Conservation (phyloP, 2,888 invertebrate genomes). For the Lasius fuliginosus region DNA sequence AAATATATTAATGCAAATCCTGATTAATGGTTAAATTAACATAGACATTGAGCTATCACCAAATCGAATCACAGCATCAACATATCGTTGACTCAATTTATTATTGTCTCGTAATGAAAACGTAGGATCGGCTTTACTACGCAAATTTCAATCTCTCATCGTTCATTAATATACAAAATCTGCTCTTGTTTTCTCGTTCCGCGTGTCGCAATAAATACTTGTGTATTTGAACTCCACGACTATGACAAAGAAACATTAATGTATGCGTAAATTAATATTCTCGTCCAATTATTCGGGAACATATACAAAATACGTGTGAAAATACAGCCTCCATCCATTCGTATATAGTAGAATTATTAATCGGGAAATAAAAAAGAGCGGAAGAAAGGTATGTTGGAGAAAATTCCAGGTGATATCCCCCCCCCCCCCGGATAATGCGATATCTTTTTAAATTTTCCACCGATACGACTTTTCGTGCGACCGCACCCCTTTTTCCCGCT, state of each 20-base stretch:
- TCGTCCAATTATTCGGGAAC: neutral
- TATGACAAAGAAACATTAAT: neutral
- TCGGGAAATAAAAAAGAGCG: neutral
- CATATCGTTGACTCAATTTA: constrained; percentile 50
- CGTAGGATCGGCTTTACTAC: constrained; percentile 26
- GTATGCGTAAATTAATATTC: constrained; percentile 29
- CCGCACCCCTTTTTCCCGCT: constrained; percentile 46
- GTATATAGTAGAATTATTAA: neutral
- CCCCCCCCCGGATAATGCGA: constrained; percentile 38
- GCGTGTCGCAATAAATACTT: neutral
- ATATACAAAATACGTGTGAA: neutral
- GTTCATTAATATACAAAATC: constrained; percentile 51
- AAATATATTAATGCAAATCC: constrained; percentile 45
- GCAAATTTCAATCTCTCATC: constrained; percentile 36
- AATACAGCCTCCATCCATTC: neutral
- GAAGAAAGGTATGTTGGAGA: neutral
- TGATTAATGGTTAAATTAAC: constrained; percentile 53
- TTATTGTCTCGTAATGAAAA: constrained; percentile 47
- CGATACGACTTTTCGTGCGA: constrained; percentile 46
- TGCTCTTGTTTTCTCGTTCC: constrained; percentile 31
- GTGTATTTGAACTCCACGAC: neutral
- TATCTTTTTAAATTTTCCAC: constrained; percentile 62
- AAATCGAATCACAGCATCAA: constrained; percentile 51
- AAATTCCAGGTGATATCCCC: constrained; percentile 25
- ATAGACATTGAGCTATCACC: constrained; percentile 34